Evolutionary conservation across 1,140 invertebrate species (phyloP), one percentile per base, ranked within the genome.

Genomic region (Drosophila chauvacae): DNA sequence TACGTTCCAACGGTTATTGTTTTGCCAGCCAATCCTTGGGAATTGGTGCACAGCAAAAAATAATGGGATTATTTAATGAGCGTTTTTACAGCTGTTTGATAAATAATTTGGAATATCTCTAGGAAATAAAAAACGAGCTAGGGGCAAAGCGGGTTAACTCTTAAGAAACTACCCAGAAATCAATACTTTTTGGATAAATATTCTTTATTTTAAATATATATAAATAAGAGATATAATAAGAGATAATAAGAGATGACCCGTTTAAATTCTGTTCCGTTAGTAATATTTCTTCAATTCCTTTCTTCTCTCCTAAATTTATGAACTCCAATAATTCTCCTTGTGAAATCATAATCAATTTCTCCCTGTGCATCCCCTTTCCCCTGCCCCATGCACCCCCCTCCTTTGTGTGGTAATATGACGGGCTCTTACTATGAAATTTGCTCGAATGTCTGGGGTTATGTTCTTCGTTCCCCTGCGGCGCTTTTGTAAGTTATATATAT

Each of bases 391-490:
- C 4, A 2, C 53, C 48, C 13, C 56, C 20, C 39, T 18, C 42
- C 63, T 56, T 56, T 61, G 16, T 60, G 55, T 64, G 60, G 77
- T 78, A 88, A 88, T 87, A 90, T 84, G 83, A 87, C 87, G 84
- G 77, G 80, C 72, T 74, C 88, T 86, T 85, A 84, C 84, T 90
- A 90, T 86, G 83, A 86, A 81, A 79, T 86, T 79, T 79, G 61
- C 51, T 53, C 69, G 45, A 61, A 59, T 83, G 51, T 57, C 73
- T 78, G 62, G 66, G 66, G 63, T 68, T 68, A 70, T 70, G 66
- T 70, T 70, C 48, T 35, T 56, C 58, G 61, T 77, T 48, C 48
- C 58, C 48, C 65, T 72, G 45, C 66, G 76, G 66, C 76, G 73
- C 77, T 83, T 84, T 87, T 78, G 84, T 84, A 88, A 84, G 85